Base-by-base conservation (phyloP, 1,140 invertebrate genomes). In the Nebria ingens region DNA sequence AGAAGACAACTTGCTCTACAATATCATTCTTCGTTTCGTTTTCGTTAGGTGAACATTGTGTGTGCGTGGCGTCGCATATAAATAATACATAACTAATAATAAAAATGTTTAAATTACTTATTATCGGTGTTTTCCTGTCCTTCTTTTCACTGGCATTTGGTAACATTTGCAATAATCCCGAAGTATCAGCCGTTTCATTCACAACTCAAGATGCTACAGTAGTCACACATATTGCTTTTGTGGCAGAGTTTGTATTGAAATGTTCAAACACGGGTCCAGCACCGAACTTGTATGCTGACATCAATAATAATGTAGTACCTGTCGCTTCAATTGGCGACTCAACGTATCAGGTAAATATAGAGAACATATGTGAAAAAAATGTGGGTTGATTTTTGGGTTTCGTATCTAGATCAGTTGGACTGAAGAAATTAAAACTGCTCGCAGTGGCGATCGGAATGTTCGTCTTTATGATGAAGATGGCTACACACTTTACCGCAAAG, bases 121-220 rank as follows among this genome's bases (percentile, higher is more conserved):
- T 17, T 12, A 11, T 17, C 4, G 17, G 4, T 20, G 51, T 52
- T 59, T 21, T 61, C 56, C 1, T 21, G 15, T 45, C 40, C 6
- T 9, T 17, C 3, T 45, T 45, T 45, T 45, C 40, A 17, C 17
- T 22, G 19, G 61, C 57, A 25, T 57, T 55, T 17, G 63, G 62
- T 12, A 68, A 71, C 56, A 67, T 69, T 50, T 85, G 83, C 64
- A 68, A 72, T 63, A 76, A 83, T 71, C 74, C 84, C 62, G 17
- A 85, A 71, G 80, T 85, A 9, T 76, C 78, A 56, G 76, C 82
- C 1, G 79, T 74, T 17, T 79, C 83, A 0, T 96, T 95, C 73
- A 91, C 91, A 45, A 94, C 91, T 2, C 80, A 86, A 68, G 93
- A 97, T 79, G 89, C 87, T 2, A 94, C 91, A 49, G 83, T 95